phyloP scores from a whole-genome alignment of 2,113 vertebrate genomes.

The Oenanthe oenanthe region DNA sequence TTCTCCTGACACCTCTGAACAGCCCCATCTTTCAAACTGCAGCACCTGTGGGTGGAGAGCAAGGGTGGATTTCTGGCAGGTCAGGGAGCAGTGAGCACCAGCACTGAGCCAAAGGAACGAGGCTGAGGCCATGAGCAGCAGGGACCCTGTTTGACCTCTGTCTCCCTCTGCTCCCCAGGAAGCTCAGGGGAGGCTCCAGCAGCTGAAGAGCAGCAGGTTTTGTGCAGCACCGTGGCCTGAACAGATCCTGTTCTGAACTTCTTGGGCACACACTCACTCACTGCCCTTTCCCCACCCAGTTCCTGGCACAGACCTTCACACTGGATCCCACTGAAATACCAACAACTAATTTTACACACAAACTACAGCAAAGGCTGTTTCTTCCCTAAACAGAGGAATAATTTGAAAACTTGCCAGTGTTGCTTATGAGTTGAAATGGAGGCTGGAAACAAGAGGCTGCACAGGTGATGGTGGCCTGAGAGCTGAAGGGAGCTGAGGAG shows the following conservation, averaged over 20 bases:
- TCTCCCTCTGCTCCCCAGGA: not conserved
- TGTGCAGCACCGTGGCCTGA: not conserved
- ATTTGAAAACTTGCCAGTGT: not conserved
- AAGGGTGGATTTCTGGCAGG: accelerated
- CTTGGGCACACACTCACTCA: not conserved
- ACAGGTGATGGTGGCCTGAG: not conserved
- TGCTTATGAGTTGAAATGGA: not conserved
- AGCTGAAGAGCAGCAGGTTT: not conserved
- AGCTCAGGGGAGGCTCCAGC: not conserved
- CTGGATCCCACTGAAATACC: not conserved
- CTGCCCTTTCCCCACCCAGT: accelerated
- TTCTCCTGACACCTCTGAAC: not conserved
- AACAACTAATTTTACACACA: not conserved
- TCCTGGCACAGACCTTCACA: not conserved
- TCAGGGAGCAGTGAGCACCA: not conserved
- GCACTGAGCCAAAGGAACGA: not conserved
- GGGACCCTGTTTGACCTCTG: not conserved
- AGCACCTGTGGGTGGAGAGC: not conserved
- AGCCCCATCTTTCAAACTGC: not conserved
- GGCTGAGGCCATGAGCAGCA: not conserved
- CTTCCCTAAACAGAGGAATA: not conserved
- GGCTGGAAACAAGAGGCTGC: not conserved
- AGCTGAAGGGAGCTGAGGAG: not conserved
- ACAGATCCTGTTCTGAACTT: not conserved
- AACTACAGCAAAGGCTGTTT: not conserved